Evolutionary conservation across 2,888 invertebrate genomes (phyloP), one percentile per base, ranked within the genome.

Genomic region (Drosophila sordidula): DNA sequence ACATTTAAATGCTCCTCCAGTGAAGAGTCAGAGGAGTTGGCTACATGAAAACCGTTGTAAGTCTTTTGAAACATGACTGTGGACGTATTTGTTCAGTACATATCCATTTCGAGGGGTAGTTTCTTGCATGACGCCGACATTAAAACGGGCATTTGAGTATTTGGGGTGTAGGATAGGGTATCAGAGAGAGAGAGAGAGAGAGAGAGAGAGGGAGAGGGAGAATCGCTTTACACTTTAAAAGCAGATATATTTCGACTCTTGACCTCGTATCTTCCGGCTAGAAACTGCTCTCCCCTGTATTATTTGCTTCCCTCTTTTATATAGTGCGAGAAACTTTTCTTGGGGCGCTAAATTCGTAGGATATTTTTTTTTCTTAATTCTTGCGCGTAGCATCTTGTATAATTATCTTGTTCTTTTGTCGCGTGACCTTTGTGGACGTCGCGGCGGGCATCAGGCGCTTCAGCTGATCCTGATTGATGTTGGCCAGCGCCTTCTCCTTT

Each of bases 321-420:
- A 4, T 26, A 26, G 8, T 26, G 26, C 18, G 18, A 18, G 18
- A 18, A 18, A 18, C 18, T 18, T 26, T 26, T 8, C 0, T 29
- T 29, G 29, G 29, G 4, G 14, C 22, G n/a, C 45, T 78, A 66
- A 80, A 83, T 80, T 70, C 65, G 64, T 55, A 42, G 49, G 39
- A 52, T 18, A 18, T 18, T 18, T 18, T 1, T 56, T 52, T 50
- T 76, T 39, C n/a, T 29, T 84, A 92, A 67, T 91, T 92, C 49
- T 90, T 91, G 39, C 92, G 86, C 34, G 91, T 90, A 11, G 92
- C 91, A 74, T 92, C 91, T 67, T 95, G 94, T 82, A 97, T 96
- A 67, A 97, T 95, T 12, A 97, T 94, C 90, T 97, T 97, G 91
- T 97, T 97, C 90, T 95, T 95, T 90, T 96, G 95, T 70, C 96